phyloP scores from a whole-genome alignment of 2,888 invertebrate species.

The Hofmannophila pseudospretella region DNA sequence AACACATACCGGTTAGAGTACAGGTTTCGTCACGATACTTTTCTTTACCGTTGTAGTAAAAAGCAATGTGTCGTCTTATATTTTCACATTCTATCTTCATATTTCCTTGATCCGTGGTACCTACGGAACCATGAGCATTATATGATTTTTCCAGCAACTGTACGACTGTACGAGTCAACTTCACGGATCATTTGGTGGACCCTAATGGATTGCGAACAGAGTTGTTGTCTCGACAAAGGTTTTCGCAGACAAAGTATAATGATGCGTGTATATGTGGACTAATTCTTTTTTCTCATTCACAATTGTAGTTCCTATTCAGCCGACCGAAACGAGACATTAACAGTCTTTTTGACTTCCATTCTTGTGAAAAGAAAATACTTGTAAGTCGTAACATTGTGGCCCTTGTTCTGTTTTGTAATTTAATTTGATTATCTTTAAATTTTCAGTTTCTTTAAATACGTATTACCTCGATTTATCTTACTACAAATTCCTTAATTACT shows the following conservation, averaged over 20 bases:
- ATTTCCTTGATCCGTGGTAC: too few species aligned
- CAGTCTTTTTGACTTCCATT: not conserved
- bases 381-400: too few species aligned
- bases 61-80: too few species aligned
- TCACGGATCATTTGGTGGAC: conserved; percentile 65
- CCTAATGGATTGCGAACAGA: conserved; percentile 68
- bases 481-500: too few species aligned
- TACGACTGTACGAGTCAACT: conserved; percentile 46
- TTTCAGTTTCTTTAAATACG: too few species aligned
- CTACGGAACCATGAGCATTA: conserved; percentile 20
- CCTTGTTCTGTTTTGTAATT: too few species aligned
- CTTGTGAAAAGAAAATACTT: not conserved
- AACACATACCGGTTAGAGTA: too few species aligned
- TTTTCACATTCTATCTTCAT: too few species aligned
- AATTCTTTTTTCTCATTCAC: conserved; percentile 26
- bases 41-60: too few species aligned
- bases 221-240: conserved; percentile 58
- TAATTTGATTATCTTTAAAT: too few species aligned
- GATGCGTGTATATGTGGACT: conserved; percentile 31
- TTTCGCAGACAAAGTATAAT: conserved; percentile 47
- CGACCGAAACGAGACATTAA: not conserved
- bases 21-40: too few species aligned
- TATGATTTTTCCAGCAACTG: conserved; percentile 37
- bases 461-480: too few species aligned
- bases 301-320: conserved; percentile 11